These are phyloP conservation scores for Desmodus rotundus DNA, from an alignment of 2,113 vertebrate species.

Conservation along the genomic window DNA sequence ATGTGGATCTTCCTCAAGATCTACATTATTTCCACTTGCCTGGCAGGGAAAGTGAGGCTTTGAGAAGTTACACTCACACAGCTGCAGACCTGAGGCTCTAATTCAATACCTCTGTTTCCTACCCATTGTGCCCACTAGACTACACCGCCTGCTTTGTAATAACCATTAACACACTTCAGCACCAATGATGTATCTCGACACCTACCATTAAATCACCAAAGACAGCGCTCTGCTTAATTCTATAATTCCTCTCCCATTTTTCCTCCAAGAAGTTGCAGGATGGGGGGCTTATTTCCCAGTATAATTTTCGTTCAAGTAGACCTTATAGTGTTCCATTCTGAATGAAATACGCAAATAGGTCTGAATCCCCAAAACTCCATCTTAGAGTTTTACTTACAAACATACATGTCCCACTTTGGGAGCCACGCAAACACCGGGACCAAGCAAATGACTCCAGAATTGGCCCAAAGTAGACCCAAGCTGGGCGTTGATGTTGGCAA, in stretches of 20 bases:
- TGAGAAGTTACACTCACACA: background rate
- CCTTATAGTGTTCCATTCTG: background rate
- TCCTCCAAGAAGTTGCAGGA: background rate
- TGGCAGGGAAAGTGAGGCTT: background rate
- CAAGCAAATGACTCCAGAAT: slow-evolving; percentile 11
- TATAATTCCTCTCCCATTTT: background rate
- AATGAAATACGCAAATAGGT: background rate
- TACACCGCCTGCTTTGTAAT: background rate
- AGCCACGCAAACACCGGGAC: background rate
- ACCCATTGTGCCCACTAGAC: background rate
- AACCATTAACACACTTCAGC: background rate
- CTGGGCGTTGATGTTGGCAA: slow-evolving; percentile 32
- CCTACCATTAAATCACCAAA: background rate
- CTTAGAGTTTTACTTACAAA: slow-evolving; percentile 1
- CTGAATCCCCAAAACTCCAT: background rate
- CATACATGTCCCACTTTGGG: background rate
- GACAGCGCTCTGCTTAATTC: background rate
- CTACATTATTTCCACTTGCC: background rate
- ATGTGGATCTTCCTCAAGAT: background rate
- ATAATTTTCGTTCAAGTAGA: background rate
- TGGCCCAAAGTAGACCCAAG: slow-evolving; percentile 41
- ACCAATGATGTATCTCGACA: background rate
- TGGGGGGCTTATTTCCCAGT: background rate
- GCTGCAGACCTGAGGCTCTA: background rate
- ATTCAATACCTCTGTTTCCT: background rate